These are phyloP conservation scores for human DNA, from an alignment of 2,113 vertebrate genomes.

Conservation along the genomic window GRCh38 chr3:7602001-7602500, in stretches of 20 bases:
- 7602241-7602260: neutral
- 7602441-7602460: constrained; percentile 71
- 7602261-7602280: neutral
- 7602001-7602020: neutral
- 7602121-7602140: neutral
- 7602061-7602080: neutral
- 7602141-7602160: neutral
- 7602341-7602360: neutral
- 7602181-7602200: neutral
- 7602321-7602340: neutral
- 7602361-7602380: constrained; percentile 63
- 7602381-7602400: constrained; percentile 75
- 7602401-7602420: constrained; percentile 72
- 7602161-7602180: neutral
- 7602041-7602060: neutral
- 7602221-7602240: neutral
- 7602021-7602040: neutral
- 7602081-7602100: neutral
- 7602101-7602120: neutral
- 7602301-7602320: neutral
- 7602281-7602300: neutral
- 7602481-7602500: neutral
- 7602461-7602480: constrained; percentile 68
- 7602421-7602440: constrained; percentile 72
- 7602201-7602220: neutral